phyloP scores from a whole-genome alignment of 2,888 invertebrate species.

The Drosophila antonietae region DNA sequence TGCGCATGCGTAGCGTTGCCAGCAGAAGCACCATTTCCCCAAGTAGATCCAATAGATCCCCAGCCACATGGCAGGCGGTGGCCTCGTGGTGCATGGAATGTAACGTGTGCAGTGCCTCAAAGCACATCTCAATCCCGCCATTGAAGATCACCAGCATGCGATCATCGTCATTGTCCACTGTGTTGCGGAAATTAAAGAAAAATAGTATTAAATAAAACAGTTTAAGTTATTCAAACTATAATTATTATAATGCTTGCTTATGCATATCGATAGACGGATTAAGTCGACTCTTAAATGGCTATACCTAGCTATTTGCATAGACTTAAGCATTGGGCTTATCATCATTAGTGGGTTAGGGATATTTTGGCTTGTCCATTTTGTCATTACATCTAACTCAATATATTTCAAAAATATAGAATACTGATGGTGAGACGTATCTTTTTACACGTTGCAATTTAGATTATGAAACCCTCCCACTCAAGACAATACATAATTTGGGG shows the following conservation, averaged over 20 bases:
- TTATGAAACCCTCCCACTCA: too few relatives aligned
- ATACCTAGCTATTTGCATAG: too few relatives aligned
- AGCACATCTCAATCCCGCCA: conserved; percentile 90
- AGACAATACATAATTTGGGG: too few relatives aligned
- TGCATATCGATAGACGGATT: not conserved
- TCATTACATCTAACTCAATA: too few relatives aligned
- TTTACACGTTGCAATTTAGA: too few relatives aligned
- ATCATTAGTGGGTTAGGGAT: too few relatives aligned
- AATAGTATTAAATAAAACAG: not conserved
- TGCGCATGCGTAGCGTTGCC: conserved; percentile 87
- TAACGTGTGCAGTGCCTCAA: conserved; percentile 93
- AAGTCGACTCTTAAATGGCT: too few relatives aligned
- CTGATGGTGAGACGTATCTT: too few relatives aligned
- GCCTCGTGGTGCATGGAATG: conserved; percentile 98
- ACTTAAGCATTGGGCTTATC: too few relatives aligned
- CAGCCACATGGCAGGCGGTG: conserved; percentile 93
- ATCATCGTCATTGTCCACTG: conserved; percentile 94
- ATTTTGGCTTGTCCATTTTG: too few relatives aligned
- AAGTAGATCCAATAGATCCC: conserved; percentile 93
- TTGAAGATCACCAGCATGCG: conserved; percentile 95
- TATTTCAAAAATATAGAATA: too few relatives aligned
- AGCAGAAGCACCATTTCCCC: conserved; percentile 90
- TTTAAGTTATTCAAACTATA: not conserved
- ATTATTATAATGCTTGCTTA: not conserved
- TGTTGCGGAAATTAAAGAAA: not conserved